Conservation (phyloP, 2,888 invertebrate genomes). For the Drosophila neonasuta region DNA sequence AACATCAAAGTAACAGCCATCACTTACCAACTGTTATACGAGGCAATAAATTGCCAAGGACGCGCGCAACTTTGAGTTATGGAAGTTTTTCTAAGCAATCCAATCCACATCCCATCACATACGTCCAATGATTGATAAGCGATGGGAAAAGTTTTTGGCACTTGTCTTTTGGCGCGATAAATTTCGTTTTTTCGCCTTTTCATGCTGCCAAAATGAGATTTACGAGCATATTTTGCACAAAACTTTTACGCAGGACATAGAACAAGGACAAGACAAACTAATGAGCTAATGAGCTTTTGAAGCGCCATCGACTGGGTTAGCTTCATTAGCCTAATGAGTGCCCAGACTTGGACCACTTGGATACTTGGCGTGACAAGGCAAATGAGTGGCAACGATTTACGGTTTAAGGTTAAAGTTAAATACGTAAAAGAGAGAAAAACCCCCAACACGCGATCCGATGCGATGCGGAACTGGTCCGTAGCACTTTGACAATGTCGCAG, state of each 20-base stretch:
- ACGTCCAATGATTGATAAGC: conserved; percentile 72
- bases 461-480: conserved; percentile 4
- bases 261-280: conserved; percentile 59
- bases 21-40: conserved; percentile 21
- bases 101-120: conserved; percentile 22
- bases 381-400: conserved; percentile 44
- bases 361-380: conserved; percentile 50
- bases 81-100: conserved; percentile 9
- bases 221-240: conserved; percentile 73
- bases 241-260: conserved; percentile 47
- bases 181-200: conserved; percentile 55
- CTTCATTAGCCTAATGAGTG: conserved; percentile 73
- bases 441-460: conserved; percentile 11
- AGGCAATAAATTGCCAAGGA: conserved; percentile 15
- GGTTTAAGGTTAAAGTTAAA: conserved; percentile 69
- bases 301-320: conserved; percentile 24
- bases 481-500: conserved; percentile 57
- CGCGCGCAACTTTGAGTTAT: conserved; percentile 24
- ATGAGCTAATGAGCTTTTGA: conserved; percentile 67
- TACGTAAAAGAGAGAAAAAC: conserved; percentile 16
- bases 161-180: conserved; percentile 71
- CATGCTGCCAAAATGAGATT: conserved; percentile 64
- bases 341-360: background rate
- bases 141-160: conserved; percentile 65
- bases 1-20: background rate